Evolutionary conservation across 2,113 vertebrate species (phyloP), one percentile per base, ranked within the genome.

Genomic region (Lontra canadensis): DNA sequence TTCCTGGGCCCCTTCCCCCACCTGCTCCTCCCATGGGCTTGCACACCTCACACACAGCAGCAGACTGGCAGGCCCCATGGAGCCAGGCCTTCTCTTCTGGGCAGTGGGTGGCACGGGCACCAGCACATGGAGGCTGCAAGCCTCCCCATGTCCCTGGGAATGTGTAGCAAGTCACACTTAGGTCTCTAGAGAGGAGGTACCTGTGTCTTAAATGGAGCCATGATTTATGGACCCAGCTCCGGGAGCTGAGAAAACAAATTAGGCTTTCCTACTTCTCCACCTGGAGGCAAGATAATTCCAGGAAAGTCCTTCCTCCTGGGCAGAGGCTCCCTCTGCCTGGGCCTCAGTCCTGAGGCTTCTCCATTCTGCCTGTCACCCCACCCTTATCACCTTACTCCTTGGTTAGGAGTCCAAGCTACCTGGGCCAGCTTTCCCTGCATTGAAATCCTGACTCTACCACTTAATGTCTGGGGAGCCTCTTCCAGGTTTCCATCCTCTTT

Each of bases 221-320:
- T 95, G 95, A 94, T 95, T 97, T 97, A 97, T 86, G 90, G 47
- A 91, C 80, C 84, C 20, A 4, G 84, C 71, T 95, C 76, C 65
- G 73, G 69, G 65, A 97, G 42, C 88, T 49, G 49, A 88, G 61
- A 90, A 97, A 96, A 67, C 6, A 76, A 95, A 85, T 93, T 92
- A 96, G 94, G 49, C n/a, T 97, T 96, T 71, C 82, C 69, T 61
- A 74, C 44, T 88, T 94, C 88, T 96, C 82, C 76, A 96, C 81
- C 97, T 93, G 93, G 94, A 96, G 90, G 88, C 78, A 96, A 96
- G 95, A 95, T 67, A 47, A 82, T 93, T 95, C 96, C 88, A 96
- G 78, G 76, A 63, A 96, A 97, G 78, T 73, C 18, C 26, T 97
- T 94, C 34, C 34, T 96, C 78, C 85, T 59, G 57, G 94, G 42